Conservation (phyloP, 2,888 invertebrate species). For the Boloria selene region DNA sequence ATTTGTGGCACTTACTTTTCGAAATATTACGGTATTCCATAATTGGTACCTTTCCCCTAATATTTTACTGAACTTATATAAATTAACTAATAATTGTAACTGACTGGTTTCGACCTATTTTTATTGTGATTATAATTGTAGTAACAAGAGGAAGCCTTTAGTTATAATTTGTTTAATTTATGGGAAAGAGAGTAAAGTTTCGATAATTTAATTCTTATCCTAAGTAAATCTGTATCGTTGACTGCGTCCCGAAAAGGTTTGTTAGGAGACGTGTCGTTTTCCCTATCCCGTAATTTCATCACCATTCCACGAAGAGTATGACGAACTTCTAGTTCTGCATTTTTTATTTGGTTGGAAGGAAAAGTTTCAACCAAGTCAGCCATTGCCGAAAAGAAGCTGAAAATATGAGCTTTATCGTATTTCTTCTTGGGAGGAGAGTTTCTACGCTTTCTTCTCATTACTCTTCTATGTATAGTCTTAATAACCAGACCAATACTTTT, state of each 20-base stretch:
- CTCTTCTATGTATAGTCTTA: background rate
- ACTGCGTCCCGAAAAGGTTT: background rate
- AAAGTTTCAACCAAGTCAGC: slow-evolving; percentile 8
- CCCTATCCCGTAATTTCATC: background rate
- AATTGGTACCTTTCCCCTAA: no score
- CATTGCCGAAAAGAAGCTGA: slow-evolving; percentile 11
- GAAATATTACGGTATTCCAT: no score
- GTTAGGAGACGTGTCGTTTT: background rate
- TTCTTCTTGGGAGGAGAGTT: slow-evolving; percentile 12
- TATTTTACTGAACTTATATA: no score
- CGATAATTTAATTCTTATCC: no score
- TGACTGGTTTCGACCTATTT: no score
- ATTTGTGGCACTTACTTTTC: no score
- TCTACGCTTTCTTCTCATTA: background rate
- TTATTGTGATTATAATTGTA: no score
- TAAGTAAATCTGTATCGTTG: background rate
- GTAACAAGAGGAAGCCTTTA: no score
- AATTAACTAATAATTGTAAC: no score
- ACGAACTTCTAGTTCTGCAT: background rate
- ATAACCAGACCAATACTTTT: background rate
- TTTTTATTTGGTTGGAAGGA: background rate
- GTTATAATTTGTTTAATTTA: no score
- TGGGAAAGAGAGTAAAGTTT: no score
- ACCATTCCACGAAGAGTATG: background rate
- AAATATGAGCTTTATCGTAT: slow-evolving; percentile 1